Conservation (phyloP, 2,113 vertebrate species). For the Naja naja region DNA sequence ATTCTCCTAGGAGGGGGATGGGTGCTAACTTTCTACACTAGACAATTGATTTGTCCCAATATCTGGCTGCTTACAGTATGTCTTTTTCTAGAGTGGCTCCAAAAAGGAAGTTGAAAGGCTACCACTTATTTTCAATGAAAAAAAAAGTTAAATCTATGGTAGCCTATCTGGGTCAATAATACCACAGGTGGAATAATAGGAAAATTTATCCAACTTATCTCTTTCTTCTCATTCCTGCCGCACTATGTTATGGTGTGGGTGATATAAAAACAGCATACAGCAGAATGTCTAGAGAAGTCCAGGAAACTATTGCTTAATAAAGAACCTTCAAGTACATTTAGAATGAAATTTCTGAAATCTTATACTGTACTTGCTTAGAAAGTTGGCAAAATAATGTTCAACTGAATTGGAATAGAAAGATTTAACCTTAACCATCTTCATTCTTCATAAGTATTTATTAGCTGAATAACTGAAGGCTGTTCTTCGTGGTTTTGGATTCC, state of each 20-base stretch:
- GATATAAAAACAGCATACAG: not conserved
- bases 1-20: too few relatives aligned
- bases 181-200: not conserved
- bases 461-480: not conserved
- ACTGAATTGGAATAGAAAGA: not conserved
- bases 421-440: not conserved
- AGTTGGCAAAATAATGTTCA: not conserved
- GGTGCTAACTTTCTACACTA: too few relatives aligned
- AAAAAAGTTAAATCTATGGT: not conserved
- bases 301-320: not conserved
- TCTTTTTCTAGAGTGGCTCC: not conserved
- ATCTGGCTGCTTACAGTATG: too few relatives aligned
- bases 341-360: not conserved
- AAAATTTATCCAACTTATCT: not conserved
- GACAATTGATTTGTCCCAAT: not conserved
- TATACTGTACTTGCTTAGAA: not conserved
- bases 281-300: not conserved
- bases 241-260: not conserved
- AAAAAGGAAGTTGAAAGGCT: not conserved
- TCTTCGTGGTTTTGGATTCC: not conserved
- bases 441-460: not conserved
- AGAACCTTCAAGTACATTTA: not conserved
- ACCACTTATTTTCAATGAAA: not conserved
- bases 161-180: not conserved
- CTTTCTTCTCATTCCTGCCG: not conserved